Base-by-base conservation (phyloP, 2,888 invertebrate genomes). In the Hypselothyrea guttata region DNA sequence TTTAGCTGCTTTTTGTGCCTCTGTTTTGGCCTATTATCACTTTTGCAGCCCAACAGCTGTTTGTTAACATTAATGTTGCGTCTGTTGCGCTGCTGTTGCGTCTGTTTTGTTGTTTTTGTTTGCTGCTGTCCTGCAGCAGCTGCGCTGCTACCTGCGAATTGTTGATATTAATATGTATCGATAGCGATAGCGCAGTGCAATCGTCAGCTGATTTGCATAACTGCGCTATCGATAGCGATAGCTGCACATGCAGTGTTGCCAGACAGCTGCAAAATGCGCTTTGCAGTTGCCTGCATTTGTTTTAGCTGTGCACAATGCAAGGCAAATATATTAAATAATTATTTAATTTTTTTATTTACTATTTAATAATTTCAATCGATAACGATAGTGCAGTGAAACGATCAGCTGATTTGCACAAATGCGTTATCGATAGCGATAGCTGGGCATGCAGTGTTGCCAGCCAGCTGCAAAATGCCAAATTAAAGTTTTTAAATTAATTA, bases 91-190 rank as follows among this genome's bases (percentile, higher is more conserved):
- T 67, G 67, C 61, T 68, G 69, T 38, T 67, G 54, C 41, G 68
- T 57, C 42, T 71, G 58, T 59, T 71, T 78, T 79, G 61, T 65
- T 75, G 62, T 64, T 64, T 61, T 74, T 63, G 56, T 57, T 51
- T 71, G 74, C 56, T 71, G 74, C 66, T 67, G 64, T 73, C 48
- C 61, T 69, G 74, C 63, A 70, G 60, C 62, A 61, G 77, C 73
- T 66, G 62, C 62, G 66, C 61, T 73, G 70, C 59, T 64, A 71
- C 54, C 77, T 75, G 68, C 44, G 52, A 71, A 71, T 67, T 69
- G 69, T 69, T 69, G 67, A 71, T 69, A 61, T 61, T 71, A 67
- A 27, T 51, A 42, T 27, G 11, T 56, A 69, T 69, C 69, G 69
- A 56, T 69, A 69, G 44, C 47, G 69, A 30, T 51, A 61, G 15